Conservation (phyloP, 2,888 invertebrate species). For the Drosophila percnosoma region DNA sequence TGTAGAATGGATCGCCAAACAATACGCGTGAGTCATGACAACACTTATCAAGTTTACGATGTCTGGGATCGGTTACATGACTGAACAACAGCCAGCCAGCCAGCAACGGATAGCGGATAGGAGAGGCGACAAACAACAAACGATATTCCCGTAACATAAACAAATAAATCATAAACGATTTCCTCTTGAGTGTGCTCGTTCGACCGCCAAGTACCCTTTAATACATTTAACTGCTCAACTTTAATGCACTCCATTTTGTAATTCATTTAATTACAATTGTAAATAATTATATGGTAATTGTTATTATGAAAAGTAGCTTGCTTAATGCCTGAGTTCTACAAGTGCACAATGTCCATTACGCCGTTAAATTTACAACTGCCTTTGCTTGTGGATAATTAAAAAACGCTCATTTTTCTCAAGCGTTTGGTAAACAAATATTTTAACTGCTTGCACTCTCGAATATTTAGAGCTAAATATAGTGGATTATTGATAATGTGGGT, state of each 20-base stretch:
- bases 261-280: not conserved
- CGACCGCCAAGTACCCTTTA: slow-evolving; percentile 1
- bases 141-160: slow-evolving; percentile 8
- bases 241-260: not conserved
- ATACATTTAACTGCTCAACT: not conserved
- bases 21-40: slow-evolving; percentile 34
- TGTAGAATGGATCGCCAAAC: not conserved
- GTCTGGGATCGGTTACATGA: slow-evolving; percentile 34
- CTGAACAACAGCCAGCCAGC: slow-evolving; percentile 16
- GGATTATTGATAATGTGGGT: not conserved
- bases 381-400: not conserved
- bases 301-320: not conserved
- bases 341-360: not conserved
- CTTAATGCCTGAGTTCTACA: not conserved
- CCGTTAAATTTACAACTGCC: not conserved
- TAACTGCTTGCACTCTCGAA: too few species aligned
- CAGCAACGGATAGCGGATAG: slow-evolving; percentile 8
- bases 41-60: slow-evolving; percentile 25
- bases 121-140: not conserved
- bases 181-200: not conserved
- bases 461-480: not conserved
- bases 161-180: not conserved
- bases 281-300: not conserved
- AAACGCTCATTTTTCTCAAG: not conserved
- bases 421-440: too few species aligned